phyloP scores from a whole-genome alignment of 2,888 invertebrate species.

The Adelognathus sp. region DNA sequence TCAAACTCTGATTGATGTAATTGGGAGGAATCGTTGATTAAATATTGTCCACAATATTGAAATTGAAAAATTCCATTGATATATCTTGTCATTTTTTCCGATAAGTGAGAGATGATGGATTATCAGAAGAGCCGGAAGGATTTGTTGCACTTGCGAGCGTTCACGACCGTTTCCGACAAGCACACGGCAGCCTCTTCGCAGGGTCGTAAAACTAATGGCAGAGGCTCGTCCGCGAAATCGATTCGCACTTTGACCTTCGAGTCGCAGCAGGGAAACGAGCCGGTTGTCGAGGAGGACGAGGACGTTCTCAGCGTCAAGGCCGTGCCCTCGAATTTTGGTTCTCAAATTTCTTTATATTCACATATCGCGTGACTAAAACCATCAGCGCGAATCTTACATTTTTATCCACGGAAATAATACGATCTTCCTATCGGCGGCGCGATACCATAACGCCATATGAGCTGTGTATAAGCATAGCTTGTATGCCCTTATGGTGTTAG shows the following conservation, averaged over 20 bases:
- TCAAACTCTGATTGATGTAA: slow-evolving; percentile 50
- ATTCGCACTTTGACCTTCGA: slow-evolving; percentile 36
- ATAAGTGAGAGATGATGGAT: background rate
- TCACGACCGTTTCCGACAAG: slow-evolving; percentile 36
- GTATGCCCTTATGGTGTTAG: no score
- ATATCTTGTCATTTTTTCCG: slow-evolving; percentile 19
- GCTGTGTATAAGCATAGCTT: no score
- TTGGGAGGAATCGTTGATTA: slow-evolving; percentile 49
- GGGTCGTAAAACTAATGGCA: slow-evolving; percentile 9
- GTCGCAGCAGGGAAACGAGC: background rate
- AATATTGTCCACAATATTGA: slow-evolving; percentile 49
- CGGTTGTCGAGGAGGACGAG: background rate
- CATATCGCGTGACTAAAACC: no score
- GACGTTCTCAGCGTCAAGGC: slow-evolving; percentile 38
- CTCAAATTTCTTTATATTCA: background rate
- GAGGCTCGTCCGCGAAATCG: slow-evolving; percentile 7
- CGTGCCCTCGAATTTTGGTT: slow-evolving; percentile 53
- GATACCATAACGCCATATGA: no score
- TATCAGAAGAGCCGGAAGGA: slow-evolving; percentile 28
- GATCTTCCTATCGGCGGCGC: no score
- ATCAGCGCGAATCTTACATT: no score
- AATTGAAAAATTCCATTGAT: slow-evolving; percentile 36
- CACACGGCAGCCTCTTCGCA: background rate
- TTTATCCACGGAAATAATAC: no score
- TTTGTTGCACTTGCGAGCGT: slow-evolving; percentile 35